Conservation (phyloP, 2,888 invertebrate genomes). For the Timandra comae region DNA sequence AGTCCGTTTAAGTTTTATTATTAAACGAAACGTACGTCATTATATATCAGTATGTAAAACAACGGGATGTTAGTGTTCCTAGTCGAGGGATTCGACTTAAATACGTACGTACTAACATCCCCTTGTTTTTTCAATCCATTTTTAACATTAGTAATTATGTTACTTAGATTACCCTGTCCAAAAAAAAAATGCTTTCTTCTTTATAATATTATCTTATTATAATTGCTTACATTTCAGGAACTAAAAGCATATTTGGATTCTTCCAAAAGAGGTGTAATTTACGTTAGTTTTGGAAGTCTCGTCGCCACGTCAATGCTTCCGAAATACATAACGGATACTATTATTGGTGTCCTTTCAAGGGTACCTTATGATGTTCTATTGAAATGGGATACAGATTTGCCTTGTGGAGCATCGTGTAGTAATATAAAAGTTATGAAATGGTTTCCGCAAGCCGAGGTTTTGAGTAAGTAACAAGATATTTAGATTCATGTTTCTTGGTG, state of each 20-base stretch:
- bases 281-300: conserved; percentile 18
- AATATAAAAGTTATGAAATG: conserved; percentile 38
- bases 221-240: conserved; percentile 11
- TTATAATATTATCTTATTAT: neutral
- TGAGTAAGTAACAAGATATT: conserved; percentile 23
- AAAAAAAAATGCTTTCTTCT: too few relatives aligned
- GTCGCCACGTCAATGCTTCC: conserved; percentile 30
- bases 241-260: conserved; percentile 13
- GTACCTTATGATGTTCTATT: conserved; percentile 32
- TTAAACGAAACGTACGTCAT: too few relatives aligned
- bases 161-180: too few relatives aligned
- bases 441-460: conserved; percentile 35
- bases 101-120: too few relatives aligned
- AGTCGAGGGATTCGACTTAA: too few relatives aligned
- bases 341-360: conserved; percentile 23
- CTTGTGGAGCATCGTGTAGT: conserved; percentile 21
- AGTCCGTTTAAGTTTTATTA: too few relatives aligned
- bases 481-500: neutral
- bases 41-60: too few relatives aligned
- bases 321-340: conserved; percentile 19
- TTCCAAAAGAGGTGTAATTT: conserved; percentile 17
- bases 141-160: too few relatives aligned
- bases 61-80: too few relatives aligned
- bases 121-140: too few relatives aligned
- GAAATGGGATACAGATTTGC: conserved; percentile 34